These are phyloP conservation scores for Ia io DNA, from an alignment of 2,113 vertebrate species.

Conservation along the genomic window DNA sequence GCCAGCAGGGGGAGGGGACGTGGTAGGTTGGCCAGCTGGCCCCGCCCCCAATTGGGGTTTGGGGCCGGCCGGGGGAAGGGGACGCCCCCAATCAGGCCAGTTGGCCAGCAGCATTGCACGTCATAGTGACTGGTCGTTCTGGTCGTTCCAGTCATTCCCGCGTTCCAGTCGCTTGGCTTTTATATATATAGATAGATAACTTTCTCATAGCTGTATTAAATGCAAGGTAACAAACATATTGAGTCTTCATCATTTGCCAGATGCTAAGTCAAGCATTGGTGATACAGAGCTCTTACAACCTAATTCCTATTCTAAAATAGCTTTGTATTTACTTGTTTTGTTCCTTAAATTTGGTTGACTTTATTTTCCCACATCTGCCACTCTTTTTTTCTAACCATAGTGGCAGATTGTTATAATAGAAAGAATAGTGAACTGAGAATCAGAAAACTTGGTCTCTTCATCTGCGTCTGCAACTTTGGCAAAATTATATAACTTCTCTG, in stretches of 20 bases:
- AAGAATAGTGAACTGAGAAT: slow-evolving; percentile 36
- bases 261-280: neutral
- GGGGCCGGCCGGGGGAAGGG: too few relatives aligned
- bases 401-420: slow-evolving; percentile 44
- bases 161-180: too few relatives aligned
- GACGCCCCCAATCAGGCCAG: too few relatives aligned
- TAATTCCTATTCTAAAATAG: neutral
- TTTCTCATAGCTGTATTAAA: slow-evolving; percentile 15
- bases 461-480: slow-evolving; percentile 7
- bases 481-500: neutral
- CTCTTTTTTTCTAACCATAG: slow-evolving; percentile 31
- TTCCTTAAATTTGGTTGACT: slow-evolving; percentile 26
- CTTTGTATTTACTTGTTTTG: slow-evolving; percentile 24
- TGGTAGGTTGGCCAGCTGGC: too few relatives aligned
- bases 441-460: slow-evolving; percentile 32
- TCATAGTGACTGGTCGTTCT: too few relatives aligned
- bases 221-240: slow-evolving; percentile 13
- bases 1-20: too few relatives aligned
- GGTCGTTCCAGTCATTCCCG: too few relatives aligned
- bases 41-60: too few relatives aligned
- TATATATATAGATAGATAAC: neutral
- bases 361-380: slow-evolving; percentile 38
- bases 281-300: neutral
- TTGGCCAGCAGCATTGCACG: too few relatives aligned
- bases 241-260: neutral